Percentiles rank a stretch among this genome's conserved stretches.
Conservation (phyloP, 2,797 vertebrate species). For the Protosalanx chinensis region DNA sequence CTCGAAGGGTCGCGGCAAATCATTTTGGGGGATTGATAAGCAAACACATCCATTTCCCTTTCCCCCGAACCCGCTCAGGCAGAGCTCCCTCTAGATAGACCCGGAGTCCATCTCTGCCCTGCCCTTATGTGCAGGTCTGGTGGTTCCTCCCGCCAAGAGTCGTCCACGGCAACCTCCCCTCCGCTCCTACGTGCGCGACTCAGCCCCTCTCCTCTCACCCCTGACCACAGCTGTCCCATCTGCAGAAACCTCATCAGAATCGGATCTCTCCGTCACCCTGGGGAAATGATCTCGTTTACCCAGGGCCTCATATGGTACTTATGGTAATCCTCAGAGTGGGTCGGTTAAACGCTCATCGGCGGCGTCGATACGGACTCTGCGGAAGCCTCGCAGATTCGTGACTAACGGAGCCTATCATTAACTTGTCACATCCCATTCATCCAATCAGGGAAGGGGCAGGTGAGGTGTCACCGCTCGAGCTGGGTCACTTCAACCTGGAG, state of each 20-base stretch:
- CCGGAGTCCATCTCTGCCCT: too few species aligned
- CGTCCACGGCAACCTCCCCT: too few species aligned
- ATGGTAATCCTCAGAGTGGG: constrained; percentile 40
- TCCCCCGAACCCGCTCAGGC: too few species aligned
- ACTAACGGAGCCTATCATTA: constrained; percentile 64
- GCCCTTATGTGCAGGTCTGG: too few species aligned
- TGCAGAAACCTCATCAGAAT: constrained; percentile 33
- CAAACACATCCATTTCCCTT: too few species aligned
- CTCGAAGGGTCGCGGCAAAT: too few species aligned
- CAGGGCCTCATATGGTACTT: constrained; percentile 43
- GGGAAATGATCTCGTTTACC: constrained; percentile 30
- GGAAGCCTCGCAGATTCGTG: constrained; percentile 49
- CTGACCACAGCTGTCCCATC: constrained; percentile 34
- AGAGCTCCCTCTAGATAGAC: too few species aligned
- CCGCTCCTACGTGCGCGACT: too few species aligned
- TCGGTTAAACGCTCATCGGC: constrained; percentile 49
- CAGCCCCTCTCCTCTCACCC: background rate
- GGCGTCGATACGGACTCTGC: constrained; percentile 41
- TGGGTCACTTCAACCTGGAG: constrained; percentile 5
- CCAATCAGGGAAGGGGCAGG: constrained; percentile 3
- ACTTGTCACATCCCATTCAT: constrained; percentile 64
- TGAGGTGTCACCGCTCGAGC: constrained; percentile 1
- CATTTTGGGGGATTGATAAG: too few species aligned
- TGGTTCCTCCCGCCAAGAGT: too few species aligned
- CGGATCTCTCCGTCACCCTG: constrained; percentile 37